Percentiles rank a stretch among this genome's conserved stretches.
Evolutionary conservation across 2,113 vertebrate genomes (phyloP).

Genomic region (Cyprinus carpio): DNA sequence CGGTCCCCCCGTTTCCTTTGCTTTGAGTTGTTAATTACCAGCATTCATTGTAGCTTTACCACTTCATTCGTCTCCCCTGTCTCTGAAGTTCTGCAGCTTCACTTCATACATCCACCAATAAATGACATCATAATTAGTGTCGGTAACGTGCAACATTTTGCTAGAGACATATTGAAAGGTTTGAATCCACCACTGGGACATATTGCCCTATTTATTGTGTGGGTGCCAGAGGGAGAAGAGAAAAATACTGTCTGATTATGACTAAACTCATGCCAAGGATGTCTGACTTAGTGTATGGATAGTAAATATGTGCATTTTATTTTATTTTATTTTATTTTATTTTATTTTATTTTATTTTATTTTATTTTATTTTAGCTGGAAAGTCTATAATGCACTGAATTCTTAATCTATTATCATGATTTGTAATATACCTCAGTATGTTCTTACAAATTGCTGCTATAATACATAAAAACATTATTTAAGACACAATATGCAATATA

Average conservation of each 20-base stretch:
- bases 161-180: slow-evolving; percentile 40
- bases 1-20: slow-evolving; percentile 52
- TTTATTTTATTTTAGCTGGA: too few relatives aligned
- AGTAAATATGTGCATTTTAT: background rate
- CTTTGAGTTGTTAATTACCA: slow-evolving; percentile 69
- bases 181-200: slow-evolving; percentile 32
- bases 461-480: too few relatives aligned
- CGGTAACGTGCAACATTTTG: slow-evolving; percentile 43
- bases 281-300: background rate
- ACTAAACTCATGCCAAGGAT: background rate
- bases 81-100: slow-evolving; percentile 56
- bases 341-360: background rate
- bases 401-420: background rate
- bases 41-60: slow-evolving; percentile 64
- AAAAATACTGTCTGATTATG: slow-evolving; percentile 10
- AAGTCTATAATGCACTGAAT: background rate
- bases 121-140: slow-evolving; percentile 58
- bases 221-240: background rate
- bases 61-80: slow-evolving; percentile 63
- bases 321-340: background rate
- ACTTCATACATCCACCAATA: slow-evolving; percentile 53
- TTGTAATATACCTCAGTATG: background rate
- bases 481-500: too few relatives aligned
- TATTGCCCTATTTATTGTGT: slow-evolving; percentile 47
- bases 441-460: background rate